Conservation (phyloP, 2,888 invertebrate genomes). For the Orthosia gracilis region DNA sequence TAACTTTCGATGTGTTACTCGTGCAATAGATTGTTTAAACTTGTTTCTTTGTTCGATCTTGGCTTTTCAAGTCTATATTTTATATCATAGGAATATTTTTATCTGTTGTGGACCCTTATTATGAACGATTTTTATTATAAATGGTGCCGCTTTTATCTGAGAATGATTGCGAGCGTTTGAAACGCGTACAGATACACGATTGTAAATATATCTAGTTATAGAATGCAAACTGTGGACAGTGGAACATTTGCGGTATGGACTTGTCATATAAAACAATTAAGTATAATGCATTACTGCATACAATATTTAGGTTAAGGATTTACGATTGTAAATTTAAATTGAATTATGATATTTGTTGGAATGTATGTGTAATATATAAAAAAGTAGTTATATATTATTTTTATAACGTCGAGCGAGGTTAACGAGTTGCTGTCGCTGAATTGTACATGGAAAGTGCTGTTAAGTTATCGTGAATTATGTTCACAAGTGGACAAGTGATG, state of each 20-base stretch:
- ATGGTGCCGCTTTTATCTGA: slow-evolving; percentile 69
- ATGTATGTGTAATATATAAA: slow-evolving; percentile 88
- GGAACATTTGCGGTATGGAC: slow-evolving; percentile 61
- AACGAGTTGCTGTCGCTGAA: slow-evolving; percentile 72
- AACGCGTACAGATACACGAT: slow-evolving; percentile 70
- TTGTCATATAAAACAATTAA: slow-evolving; percentile 72
- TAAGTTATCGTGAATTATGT: slow-evolving; percentile 66
- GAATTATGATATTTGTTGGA: slow-evolving; percentile 88
- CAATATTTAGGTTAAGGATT: slow-evolving; percentile 81
- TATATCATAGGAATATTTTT: slow-evolving; percentile 56
- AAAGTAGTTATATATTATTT: slow-evolving; percentile 83
- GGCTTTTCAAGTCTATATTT: slow-evolving; percentile 56
- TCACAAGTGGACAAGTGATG: slow-evolving; percentile 56
- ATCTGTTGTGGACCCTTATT: slow-evolving; percentile 63
- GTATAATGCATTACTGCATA: slow-evolving; percentile 75
- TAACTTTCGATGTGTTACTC: slow-evolving; percentile 57
- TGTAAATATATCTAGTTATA: slow-evolving; percentile 76
- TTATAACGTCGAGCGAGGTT: slow-evolving; percentile 82
- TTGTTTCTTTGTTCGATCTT: slow-evolving; percentile 58
- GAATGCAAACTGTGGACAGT: slow-evolving; percentile 46
- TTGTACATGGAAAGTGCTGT: slow-evolving; percentile 78
- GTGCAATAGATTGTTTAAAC: slow-evolving; percentile 66
- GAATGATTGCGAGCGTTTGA: slow-evolving; percentile 73
- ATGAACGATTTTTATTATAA: slow-evolving; percentile 56
- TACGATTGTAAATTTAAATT: slow-evolving; percentile 87